Percentiles rank a stretch among this genome's conserved stretches.
These are phyloP conservation scores for Lepisosteus osseus DNA, from an alignment of 2,113 vertebrate species.

Conservation along the genomic window DNA sequence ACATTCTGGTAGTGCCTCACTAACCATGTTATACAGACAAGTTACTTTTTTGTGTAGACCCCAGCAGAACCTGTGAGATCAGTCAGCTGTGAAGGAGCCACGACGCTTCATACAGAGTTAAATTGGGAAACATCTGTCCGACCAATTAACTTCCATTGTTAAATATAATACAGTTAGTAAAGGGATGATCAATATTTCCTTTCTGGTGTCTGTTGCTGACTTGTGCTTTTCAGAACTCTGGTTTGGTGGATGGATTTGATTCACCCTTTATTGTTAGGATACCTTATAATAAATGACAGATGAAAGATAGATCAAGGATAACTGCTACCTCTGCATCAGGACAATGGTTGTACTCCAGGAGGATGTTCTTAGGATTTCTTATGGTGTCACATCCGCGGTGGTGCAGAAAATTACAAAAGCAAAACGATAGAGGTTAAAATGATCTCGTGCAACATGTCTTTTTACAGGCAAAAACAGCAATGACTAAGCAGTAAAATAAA, in stretches of 20 bases:
- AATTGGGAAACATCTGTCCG: constrained; percentile 13
- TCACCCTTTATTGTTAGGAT: constrained; percentile 18
- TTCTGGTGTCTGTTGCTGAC: background rate
- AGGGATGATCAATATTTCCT: constrained; percentile 8
- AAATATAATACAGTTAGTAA: constrained; percentile 21
- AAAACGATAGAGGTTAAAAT: background rate
- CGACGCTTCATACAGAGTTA: background rate
- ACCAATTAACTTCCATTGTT: constrained; percentile 25
- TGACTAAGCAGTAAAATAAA: too few relatives aligned
- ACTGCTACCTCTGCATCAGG: background rate
- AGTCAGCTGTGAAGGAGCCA: background rate
- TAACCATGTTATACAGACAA: too few relatives aligned
- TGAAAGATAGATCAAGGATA: constrained; percentile 29
- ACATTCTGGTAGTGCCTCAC: too few relatives aligned
- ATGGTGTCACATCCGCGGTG: background rate
- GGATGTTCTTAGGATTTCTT: background rate
- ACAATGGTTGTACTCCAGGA: background rate
- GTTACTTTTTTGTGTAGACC: too few relatives aligned
- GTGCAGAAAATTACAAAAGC: background rate
- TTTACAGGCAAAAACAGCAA: too few relatives aligned
- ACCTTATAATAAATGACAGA: constrained; percentile 27
- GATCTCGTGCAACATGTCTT: too few relatives aligned
- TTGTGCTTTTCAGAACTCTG: constrained; percentile 26
- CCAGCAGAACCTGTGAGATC: background rate
- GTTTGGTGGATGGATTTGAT: constrained; percentile 10